Conservation (phyloP, 2,888 invertebrate species). For the Campoplex capitator region DNA sequence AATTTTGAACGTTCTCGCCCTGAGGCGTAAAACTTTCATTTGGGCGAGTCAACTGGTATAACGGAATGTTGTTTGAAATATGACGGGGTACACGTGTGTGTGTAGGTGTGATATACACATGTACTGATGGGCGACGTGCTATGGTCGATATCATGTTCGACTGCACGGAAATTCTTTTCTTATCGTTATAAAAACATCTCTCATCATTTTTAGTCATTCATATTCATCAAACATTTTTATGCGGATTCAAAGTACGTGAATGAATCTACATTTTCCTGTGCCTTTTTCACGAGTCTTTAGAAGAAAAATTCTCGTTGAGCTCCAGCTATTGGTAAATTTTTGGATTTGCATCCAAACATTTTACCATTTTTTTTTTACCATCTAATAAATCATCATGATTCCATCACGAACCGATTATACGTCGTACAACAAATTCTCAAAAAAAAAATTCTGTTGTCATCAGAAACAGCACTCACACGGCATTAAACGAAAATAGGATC, state of each 20-base stretch:
- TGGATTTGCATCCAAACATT: too few species aligned
- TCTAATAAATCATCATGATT: background rate
- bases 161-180: background rate
- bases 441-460: background rate
- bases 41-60: conserved; percentile 32
- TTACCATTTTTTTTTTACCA: too few species aligned
- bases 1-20: background rate
- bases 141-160: background rate
- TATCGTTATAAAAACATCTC: background rate
- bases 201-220: background rate
- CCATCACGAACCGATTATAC: background rate
- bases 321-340: background rate
- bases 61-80: conserved; percentile 42
- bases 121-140: background rate
- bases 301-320: background rate
- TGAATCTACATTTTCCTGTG: background rate
- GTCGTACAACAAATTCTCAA: background rate
- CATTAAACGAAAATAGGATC: background rate
- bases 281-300: background rate
- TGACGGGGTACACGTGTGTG: background rate
- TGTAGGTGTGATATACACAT: background rate
- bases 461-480: background rate
- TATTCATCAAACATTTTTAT: background rate
- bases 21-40: conserved; percentile 20
- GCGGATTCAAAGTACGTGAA: background rate